These are phyloP conservation scores for Eupeodes luniger DNA, from an alignment of 2,888 invertebrate genomes.

Conservation along the genomic window DNA sequence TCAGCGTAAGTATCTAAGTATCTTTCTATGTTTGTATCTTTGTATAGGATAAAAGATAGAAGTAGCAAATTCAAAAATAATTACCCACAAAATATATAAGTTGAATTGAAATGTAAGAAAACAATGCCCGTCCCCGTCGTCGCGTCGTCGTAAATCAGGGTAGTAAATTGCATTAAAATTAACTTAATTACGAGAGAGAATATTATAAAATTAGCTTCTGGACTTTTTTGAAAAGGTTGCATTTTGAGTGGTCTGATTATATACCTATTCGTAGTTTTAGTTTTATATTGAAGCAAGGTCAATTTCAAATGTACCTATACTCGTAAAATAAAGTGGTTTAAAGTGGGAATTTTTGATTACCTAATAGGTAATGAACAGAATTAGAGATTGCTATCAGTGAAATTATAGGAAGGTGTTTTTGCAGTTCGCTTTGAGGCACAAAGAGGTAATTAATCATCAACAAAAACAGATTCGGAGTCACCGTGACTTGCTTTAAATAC, in stretches of 20 bases:
- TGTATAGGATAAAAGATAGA: not conserved
- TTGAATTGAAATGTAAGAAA: slow-evolving; percentile 42
- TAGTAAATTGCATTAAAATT: slow-evolving; percentile 54
- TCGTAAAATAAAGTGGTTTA: not conserved
- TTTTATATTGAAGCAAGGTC: slow-evolving; percentile 2
- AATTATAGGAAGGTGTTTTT: not conserved
- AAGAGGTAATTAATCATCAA: not conserved
- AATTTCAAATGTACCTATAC: not conserved
- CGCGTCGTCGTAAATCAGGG: slow-evolving; percentile 42
- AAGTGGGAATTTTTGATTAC: slow-evolving; percentile 43
- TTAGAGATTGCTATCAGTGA: slow-evolving; percentile 33
- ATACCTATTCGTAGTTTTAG: no score
- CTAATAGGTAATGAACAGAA: slow-evolving; percentile 37
- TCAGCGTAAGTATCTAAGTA: not conserved
- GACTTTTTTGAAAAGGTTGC: slow-evolving; percentile 48
- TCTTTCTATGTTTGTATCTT: no score
- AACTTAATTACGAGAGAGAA: slow-evolving; percentile 49
- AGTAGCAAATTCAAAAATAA: slow-evolving; percentile 19
- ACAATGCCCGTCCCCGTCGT: slow-evolving; percentile 12
- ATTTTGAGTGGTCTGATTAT: slow-evolving; percentile 12
- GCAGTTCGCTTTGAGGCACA: not conserved
- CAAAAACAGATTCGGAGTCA: not conserved
- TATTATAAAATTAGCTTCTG: slow-evolving; percentile 15
- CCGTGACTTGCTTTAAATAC: not conserved
- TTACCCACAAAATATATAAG: slow-evolving; percentile 8